Evolutionary conservation across 2,888 invertebrate species (phyloP), one percentile per base, ranked within the genome.

Genomic region (Dasypolia templi): DNA sequence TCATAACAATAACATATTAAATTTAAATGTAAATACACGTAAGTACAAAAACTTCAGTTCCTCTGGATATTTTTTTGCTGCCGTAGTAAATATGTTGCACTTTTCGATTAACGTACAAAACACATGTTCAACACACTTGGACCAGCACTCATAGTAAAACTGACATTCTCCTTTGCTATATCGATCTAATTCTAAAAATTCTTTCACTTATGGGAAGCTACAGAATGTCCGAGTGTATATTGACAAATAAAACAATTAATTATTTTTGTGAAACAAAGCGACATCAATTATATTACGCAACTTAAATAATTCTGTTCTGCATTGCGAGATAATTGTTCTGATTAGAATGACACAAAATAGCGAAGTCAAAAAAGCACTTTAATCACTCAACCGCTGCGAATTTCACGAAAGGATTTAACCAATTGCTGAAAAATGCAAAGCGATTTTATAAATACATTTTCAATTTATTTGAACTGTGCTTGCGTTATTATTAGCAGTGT

Each of bases 371-470:
- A 6, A 39, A n/a, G 26, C 9, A 22, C 7, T 46, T 46, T 70
- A 32, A 14, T 22, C 14, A 19, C 11, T 44, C 44, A n/a, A n/a
- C 35, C 2, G 12, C 12, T 62, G 74, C 81, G 81, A 63, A 39
- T 56, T 42, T 7, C 9, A 19, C 3, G 6, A 11, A 35, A 17
- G 3, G 4, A 6, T 53, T n/a, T 29, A 7, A 51, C 5, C 2
- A 6, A 22, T 19, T 53, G 26, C 12, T 26, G 3, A n/a, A 77
- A 55, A n/a, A n/a, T 62, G 61, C 65, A 22, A 44, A 39, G 75
- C 75, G 75, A 75, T 42, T 61, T 22, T 44, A 12, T 66, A 14
- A 32, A 29, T 49, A 55, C 4, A 4, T 46, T 29, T 77, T 63
- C 0, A 17, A 14, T 44, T 26, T 17, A 32, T 39, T 61, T 9